Evolutionary conservation across 2,797 vertebrate genomes (phyloP).

Genomic region (Sebastes taczanowskii): DNA sequence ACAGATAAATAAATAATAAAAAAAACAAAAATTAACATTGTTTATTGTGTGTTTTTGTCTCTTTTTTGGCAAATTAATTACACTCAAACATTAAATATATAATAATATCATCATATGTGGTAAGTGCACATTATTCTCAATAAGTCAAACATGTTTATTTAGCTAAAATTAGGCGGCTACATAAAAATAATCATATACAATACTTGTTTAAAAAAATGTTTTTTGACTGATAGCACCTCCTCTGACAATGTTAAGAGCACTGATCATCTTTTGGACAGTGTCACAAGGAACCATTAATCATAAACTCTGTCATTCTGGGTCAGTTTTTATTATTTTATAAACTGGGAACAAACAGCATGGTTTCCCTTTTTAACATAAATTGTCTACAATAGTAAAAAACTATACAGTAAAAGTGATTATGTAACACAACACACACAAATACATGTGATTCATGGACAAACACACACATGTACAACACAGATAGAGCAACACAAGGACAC

Average conservation of each 20-base stretch:
- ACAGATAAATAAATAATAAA: no score
- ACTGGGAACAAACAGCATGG: not conserved
- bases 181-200: not conserved
- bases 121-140: not conserved
- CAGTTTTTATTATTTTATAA: not conserved
- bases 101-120: no score
- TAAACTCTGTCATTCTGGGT: not conserved
- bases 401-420: not conserved
- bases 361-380: not conserved
- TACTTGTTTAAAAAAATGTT: not conserved
- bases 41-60: no score
- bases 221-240: not conserved
- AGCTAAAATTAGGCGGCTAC: not conserved
- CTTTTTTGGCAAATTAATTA: no score
- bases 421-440: not conserved
- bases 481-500: constrained; percentile 46
- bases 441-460: constrained; percentile 21
- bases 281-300: not conserved
- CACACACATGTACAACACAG: constrained; percentile 31
- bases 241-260: not conserved
- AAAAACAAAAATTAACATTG: no score
- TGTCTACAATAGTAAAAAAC: not conserved
- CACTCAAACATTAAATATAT: no score
- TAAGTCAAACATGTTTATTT: not conserved
- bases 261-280: not conserved